These are phyloP conservation scores for Clavelina lepadiformis DNA, from an alignment of 23 tunicate species.

Conservation along the genomic window DNA sequence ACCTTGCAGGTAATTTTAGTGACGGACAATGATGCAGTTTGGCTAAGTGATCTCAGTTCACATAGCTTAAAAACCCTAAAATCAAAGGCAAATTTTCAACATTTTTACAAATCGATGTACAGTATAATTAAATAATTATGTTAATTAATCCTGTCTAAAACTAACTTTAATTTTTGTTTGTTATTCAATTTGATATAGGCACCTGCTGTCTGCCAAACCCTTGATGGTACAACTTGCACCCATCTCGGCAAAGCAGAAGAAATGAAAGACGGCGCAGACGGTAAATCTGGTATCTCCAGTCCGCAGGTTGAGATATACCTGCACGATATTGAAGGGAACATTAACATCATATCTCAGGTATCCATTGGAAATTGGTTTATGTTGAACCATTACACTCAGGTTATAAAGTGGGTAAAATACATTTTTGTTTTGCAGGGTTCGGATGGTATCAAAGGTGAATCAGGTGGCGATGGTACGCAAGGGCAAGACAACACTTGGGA, in stretches of 20 bases:
- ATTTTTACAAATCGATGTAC: too few relatives aligned
- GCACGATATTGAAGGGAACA: constrained; percentile 11
- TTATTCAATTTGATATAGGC: constrained; percentile 3
- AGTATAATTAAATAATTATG: too few relatives aligned
- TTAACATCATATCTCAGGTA: constrained; percentile 22
- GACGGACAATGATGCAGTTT: background rate
- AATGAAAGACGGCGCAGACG: constrained; percentile 12
- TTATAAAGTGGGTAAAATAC: background rate
- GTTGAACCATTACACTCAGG: background rate
- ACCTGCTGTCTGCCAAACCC: constrained; percentile 18
- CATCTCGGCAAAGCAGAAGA: constrained; percentile 12
- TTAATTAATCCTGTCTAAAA: too few relatives aligned
- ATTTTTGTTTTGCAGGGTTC: constrained; percentile 5
- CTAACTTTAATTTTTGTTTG: too few relatives aligned
- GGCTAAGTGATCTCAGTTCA: background rate
- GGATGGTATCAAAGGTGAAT: constrained; percentile 8
- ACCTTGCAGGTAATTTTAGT: background rate
- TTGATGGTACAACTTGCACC: constrained; percentile 8
- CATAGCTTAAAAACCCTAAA: background rate
- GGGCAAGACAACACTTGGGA: constrained; percentile 35
- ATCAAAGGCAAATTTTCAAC: too few relatives aligned
- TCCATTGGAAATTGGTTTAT: background rate
- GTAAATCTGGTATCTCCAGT: constrained; percentile 5
- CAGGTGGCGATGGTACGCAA: constrained; percentile 18
- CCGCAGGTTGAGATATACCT: constrained; percentile 16